phyloP scores from a whole-genome alignment of 2,888 invertebrate genomes.

The Crossocerus cetratus region DNA sequence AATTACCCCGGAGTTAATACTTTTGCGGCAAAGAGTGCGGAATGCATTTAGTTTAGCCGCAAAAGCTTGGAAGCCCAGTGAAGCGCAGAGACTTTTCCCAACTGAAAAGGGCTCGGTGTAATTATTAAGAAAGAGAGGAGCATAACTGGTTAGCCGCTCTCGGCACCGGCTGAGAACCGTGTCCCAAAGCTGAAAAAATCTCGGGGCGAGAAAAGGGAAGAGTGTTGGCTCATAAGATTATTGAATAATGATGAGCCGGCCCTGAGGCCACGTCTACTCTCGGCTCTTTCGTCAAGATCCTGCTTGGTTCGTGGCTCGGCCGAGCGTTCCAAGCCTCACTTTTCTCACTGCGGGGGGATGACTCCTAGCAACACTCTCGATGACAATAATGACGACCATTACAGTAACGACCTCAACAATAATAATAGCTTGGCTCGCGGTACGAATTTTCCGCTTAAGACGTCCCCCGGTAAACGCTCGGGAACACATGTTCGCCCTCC shows the following conservation, averaged over 20 bases:
- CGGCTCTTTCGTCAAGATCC: slow-evolving; percentile 20
- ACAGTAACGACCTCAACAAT: slow-evolving; percentile 44
- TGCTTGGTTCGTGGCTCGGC: slow-evolving; percentile 1
- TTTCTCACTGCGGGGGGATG: slow-evolving; percentile 26
- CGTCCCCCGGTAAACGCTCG: slow-evolving; percentile 27
- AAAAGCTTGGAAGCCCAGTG: no score
- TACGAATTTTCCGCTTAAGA: slow-evolving; percentile 20
- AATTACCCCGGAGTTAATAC: not conserved
- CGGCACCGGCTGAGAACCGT: not conserved
- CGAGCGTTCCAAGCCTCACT: slow-evolving; percentile 30
- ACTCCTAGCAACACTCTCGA: slow-evolving; percentile 41
- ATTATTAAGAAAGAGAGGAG: not conserved
- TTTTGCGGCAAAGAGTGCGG: not conserved
- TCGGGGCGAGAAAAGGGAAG: slow-evolving; percentile 28
- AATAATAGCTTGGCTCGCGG: slow-evolving; percentile 41
- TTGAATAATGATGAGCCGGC: slow-evolving; percentile 65
- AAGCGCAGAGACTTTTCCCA: no score
- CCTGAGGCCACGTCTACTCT: slow-evolving; percentile 50
- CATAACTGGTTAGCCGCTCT: no score
- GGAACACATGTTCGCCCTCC: slow-evolving; percentile 33
- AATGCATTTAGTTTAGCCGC: no score
- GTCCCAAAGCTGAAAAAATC: not conserved
- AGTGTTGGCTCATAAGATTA: slow-evolving; percentile 48
- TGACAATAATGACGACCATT: slow-evolving; percentile 59
- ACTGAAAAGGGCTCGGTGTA: no score